Base-by-base conservation (phyloP, 2,888 invertebrate genomes). In the Homarus gammarus region DNA sequence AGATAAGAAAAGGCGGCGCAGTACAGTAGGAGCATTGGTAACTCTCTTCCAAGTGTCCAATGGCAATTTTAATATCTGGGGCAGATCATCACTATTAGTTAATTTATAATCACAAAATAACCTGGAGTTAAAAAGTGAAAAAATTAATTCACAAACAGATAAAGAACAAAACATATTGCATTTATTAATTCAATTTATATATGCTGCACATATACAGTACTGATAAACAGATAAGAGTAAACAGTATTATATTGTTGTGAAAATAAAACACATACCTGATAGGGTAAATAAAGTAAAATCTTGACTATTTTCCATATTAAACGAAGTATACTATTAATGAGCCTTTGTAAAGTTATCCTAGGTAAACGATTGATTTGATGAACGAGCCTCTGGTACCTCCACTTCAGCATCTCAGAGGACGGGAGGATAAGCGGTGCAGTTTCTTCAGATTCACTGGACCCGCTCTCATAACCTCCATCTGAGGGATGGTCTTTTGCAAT, bases 1-100 rank as follows among this genome's bases (percentile, higher is more conserved):
- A 3, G 93, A 93, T 27, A 92, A 83, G 81, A 93, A 93, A 8
- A 93, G 90, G 18, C 92, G 89, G 61, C 92, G 90, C 18, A 93
- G 92, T 18, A 93, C 92, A 1, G 82, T 51, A 1, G 93, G 93
- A 33, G 92, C 92, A n/a, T 44, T 79, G 49, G 64, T 70, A 5
- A 92, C 83, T 27, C 87, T 79, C 2, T 44, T 77, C 85, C 87
- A 92, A 1, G 92, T 87, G 83, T 79, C 83, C 61, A 88, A 40
- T 12, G 92, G 92, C 12, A 92, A 70, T 70, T 51, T 86, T 10
- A 91, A 18, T 22, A 92, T 73, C 90, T 89, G 91, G 5, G 86
- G 31, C 12, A 87, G 22, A 73, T 40, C 18, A 73, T 31, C 27
- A 27, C 6, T 27, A 64, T 44, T 12, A n/a, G 22, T 64, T 12